These are phyloP conservation scores for Polyodon spathula DNA, from an alignment of 2,113 vertebrate species.

Conservation along the genomic window DNA sequence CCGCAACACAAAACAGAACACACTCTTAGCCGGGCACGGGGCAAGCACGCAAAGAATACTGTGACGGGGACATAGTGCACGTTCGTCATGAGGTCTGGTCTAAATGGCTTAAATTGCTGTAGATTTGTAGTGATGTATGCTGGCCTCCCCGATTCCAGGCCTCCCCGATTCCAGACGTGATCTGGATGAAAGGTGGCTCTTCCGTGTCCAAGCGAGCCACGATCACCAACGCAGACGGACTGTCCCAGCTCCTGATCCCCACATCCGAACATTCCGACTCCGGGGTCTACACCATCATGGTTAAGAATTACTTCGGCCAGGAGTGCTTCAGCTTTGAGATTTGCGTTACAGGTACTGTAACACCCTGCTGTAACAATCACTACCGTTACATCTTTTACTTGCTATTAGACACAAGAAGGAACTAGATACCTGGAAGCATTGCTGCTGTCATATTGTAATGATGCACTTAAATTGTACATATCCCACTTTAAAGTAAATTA, in stretches of 20 bases:
- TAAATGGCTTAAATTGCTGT: too few relatives aligned
- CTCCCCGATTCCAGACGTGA: constrained; percentile 64
- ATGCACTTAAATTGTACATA: too few relatives aligned
- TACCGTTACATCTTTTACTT: not conserved
- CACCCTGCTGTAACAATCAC: not conserved
- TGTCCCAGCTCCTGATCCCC: constrained; percentile 70
- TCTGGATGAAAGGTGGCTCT: constrained; percentile 73
- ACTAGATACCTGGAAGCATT: not conserved
- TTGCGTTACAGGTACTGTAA: constrained; percentile 68
- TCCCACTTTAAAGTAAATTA: too few relatives aligned
- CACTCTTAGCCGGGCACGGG: too few relatives aligned
- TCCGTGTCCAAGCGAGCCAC: constrained; percentile 56
- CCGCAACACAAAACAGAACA: too few relatives aligned
- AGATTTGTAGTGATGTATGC: too few relatives aligned
- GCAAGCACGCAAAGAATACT: constrained; percentile 14
- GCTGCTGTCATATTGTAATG: too few relatives aligned
- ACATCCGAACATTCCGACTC: constrained; percentile 58
- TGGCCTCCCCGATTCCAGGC: constrained; percentile 63
- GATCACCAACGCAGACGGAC: constrained; percentile 49
- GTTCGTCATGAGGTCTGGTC: too few relatives aligned
- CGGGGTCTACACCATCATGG: constrained; percentile 61
- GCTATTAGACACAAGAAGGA: not conserved
- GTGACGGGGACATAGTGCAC: too few relatives aligned
- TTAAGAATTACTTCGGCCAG: constrained; percentile 60
- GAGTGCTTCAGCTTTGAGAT: constrained; percentile 65